Percentiles rank a stretch among this genome's conserved stretches.
Conservation (phyloP, 1,140 invertebrate species). For the Sycobia sp. region DNA sequence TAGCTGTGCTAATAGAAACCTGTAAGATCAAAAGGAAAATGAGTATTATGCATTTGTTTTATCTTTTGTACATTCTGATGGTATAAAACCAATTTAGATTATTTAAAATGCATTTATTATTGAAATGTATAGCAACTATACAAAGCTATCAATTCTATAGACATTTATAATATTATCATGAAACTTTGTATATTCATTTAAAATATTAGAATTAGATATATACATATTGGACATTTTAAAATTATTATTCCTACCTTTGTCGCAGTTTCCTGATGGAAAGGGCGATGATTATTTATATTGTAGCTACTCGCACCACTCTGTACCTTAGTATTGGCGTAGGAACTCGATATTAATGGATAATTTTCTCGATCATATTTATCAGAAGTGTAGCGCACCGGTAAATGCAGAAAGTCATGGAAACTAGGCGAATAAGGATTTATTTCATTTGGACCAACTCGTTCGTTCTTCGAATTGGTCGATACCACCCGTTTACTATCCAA, state of each 20-base stretch:
- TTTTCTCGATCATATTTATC: slow-evolving; percentile 66
- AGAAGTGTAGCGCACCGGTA: slow-evolving; percentile 72
- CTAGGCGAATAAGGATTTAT: slow-evolving; percentile 66
- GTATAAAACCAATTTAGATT: too few species aligned
- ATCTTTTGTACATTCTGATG: too few species aligned
- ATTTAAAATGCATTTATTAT: too few species aligned
- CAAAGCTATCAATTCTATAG: too few species aligned
- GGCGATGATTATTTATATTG: slow-evolving; percentile 67
- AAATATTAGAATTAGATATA: too few species aligned
- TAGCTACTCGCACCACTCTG: slow-evolving; percentile 71
- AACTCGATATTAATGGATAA: slow-evolving; percentile 73
- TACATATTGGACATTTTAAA: too few species aligned
- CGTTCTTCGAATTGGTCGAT: slow-evolving; percentile 42
- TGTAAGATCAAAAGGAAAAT: slow-evolving; percentile 25
- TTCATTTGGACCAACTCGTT: slow-evolving; percentile 58
- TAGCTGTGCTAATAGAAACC: slow-evolving; percentile 31
- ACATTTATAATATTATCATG: too few species aligned
- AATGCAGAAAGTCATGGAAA: slow-evolving; percentile 72
- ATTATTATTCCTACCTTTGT: too few species aligned
- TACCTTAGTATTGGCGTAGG: slow-evolving; percentile 75
- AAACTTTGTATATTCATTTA: too few species aligned
- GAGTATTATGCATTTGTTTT: too few species aligned
- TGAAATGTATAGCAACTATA: too few species aligned
- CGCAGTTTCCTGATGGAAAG: slow-evolving; percentile 57
- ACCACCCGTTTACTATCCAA: slow-evolving; percentile 56